Conservation (phyloP, 1,140 invertebrate genomes). For the Cephus cinctus region DNA sequence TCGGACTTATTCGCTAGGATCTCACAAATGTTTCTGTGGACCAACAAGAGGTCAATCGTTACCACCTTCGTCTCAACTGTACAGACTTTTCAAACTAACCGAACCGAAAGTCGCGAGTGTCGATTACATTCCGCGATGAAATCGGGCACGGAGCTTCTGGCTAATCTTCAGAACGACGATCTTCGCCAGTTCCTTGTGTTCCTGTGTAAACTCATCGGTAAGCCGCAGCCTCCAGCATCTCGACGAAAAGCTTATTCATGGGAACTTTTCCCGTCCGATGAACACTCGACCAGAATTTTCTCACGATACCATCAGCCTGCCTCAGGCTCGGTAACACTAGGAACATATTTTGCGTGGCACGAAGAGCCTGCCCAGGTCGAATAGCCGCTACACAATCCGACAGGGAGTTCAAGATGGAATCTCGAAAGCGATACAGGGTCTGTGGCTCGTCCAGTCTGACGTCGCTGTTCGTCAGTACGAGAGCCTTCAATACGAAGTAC, state of each 20-base stretch:
- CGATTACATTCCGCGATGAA: too few relatives aligned
- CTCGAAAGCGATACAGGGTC: conserved; percentile 81
- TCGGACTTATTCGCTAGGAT: too few relatives aligned
- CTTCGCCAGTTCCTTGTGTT: too few relatives aligned
- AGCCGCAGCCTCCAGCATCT: conserved; percentile 85
- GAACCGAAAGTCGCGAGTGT: too few relatives aligned
- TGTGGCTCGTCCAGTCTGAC: conserved; percentile 83
- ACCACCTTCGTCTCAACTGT: too few relatives aligned
- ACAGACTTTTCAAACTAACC: too few relatives aligned
- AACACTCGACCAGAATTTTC: conserved; percentile 87
- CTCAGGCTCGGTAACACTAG: conserved; percentile 85
- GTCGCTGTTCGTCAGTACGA: conserved; percentile 90
- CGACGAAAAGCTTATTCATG: conserved; percentile 96
- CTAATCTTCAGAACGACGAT: too few relatives aligned
- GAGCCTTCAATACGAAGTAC: conserved; percentile 89
- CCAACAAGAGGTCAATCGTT: too few relatives aligned
- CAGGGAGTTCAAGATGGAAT: conserved; percentile 80
- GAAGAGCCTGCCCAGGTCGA: conserved; percentile 69
- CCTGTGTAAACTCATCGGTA: too few relatives aligned
- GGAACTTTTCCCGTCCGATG: conserved; percentile 84
- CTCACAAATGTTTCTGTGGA: too few relatives aligned
- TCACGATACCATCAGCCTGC: conserved; percentile 84
- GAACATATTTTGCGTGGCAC: conserved; percentile 79
- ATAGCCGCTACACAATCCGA: conserved; percentile 82
- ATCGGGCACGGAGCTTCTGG: too few relatives aligned